These are phyloP conservation scores for Hedya salicella DNA, from an alignment of 2,888 invertebrate genomes.

Conservation along the genomic window DNA sequence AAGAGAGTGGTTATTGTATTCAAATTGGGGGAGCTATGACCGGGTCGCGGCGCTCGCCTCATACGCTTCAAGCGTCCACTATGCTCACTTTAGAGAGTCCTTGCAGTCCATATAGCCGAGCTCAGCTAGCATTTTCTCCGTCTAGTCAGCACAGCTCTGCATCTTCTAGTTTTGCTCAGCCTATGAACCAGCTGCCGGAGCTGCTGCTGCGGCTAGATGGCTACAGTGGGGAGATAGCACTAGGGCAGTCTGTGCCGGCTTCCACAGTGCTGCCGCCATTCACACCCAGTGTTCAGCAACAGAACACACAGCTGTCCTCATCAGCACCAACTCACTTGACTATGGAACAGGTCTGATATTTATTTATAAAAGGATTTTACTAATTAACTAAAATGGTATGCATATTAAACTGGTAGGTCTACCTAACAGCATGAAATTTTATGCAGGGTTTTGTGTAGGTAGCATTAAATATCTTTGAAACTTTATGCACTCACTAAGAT, in stretches of 20 bases:
- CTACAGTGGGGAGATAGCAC: conserved; percentile 80
- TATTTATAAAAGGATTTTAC: conserved; percentile 13
- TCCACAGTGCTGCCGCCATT: conserved; percentile 81
- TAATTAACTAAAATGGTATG: neutral
- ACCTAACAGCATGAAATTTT: too few relatives aligned
- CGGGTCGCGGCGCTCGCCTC: conserved; percentile 62
- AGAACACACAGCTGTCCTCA: conserved; percentile 90
- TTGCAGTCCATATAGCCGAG: conserved; percentile 80
- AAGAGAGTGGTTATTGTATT: conserved; percentile 86
- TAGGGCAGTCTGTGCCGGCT: conserved; percentile 88
- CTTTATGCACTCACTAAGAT: too few relatives aligned
- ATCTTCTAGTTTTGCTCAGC: conserved; percentile 77
- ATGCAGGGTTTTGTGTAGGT: too few relatives aligned
- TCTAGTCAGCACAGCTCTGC: conserved; percentile 87
- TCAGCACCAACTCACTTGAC: conserved; percentile 95
- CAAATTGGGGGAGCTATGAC: conserved; percentile 81
- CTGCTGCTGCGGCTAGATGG: conserved; percentile 88
- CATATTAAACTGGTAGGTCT: neutral
- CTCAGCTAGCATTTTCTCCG: conserved; percentile 86
- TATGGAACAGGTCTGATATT: conserved; percentile 85
- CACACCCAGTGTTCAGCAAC: conserved; percentile 69
- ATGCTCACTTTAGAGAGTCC: conserved; percentile 72
- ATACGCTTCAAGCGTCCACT: conserved; percentile 59
- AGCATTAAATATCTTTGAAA: too few relatives aligned
- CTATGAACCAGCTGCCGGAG: conserved; percentile 84